Conservation (phyloP, 2,797 vertebrate species). For the Pseudocheirus occidentalis region DNA sequence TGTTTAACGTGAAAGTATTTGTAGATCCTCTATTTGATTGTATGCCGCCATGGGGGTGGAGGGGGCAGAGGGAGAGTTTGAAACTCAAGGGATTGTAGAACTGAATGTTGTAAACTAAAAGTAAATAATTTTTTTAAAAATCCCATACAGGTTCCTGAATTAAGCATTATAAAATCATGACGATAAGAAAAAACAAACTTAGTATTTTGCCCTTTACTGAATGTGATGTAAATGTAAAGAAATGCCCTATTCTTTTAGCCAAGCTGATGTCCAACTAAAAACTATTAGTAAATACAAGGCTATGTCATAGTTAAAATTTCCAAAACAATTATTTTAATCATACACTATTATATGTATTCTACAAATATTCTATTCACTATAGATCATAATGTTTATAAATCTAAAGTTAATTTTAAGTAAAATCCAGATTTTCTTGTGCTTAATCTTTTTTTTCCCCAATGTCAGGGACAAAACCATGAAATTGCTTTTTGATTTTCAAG, state of each 20-base stretch:
- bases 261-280: not conserved
- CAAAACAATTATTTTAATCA: not conserved
- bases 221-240: not conserved
- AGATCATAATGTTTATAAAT: slow-evolving; percentile 26
- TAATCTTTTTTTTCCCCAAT: slow-evolving; percentile 19
- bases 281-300: not conserved
- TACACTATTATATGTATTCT: slow-evolving; percentile 11
- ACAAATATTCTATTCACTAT: not conserved
- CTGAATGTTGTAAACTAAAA: too few relatives aligned
- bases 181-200: not conserved
- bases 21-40: too few relatives aligned
- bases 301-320: not conserved
- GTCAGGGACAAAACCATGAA: not conserved
- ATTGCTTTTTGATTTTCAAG: slow-evolving; percentile 33
- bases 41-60: too few relatives aligned
- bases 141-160: not conserved
- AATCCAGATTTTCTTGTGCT: slow-evolving; percentile 3
- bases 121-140: not conserved
- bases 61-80: too few relatives aligned
- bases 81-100: too few relatives aligned
- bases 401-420: slow-evolving; percentile 17
- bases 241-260: not conserved
- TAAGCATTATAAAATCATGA: not conserved
- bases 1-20: too few relatives aligned
- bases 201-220: not conserved